Conservation (phyloP, 2,113 vertebrate species). For the Charadrius vociferus region DNA sequence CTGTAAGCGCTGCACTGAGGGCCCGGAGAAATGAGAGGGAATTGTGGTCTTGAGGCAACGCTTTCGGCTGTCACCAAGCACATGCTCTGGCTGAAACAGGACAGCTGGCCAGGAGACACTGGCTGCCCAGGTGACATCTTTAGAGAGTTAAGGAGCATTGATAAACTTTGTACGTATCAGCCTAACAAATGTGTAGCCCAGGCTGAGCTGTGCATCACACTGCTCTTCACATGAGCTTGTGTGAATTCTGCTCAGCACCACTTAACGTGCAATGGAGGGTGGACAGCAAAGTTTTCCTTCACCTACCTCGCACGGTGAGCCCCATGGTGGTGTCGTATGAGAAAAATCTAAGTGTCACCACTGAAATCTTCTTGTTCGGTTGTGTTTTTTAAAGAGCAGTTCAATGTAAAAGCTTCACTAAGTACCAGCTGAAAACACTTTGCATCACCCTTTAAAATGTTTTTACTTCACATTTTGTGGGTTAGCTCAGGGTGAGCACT, state of each 20-base stretch:
- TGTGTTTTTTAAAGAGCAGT: not conserved
- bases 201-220: not conserved
- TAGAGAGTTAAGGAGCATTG: not conserved
- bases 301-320: accelerated
- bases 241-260: not conserved
- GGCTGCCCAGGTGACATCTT: not conserved
- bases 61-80: not conserved
- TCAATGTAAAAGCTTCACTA: not conserved
- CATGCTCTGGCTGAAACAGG: not conserved
- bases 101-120: not conserved
- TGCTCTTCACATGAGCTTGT: not conserved
- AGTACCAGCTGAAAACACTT: conserved; percentile 1
- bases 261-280: accelerated
- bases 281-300: not conserved
- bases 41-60: not conserved
- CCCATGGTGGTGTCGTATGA: not conserved
- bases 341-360: not conserved
- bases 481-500: not conserved
- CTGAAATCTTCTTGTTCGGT: not conserved
- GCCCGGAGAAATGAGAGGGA: not conserved
- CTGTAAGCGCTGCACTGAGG: not conserved
- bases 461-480: not conserved
- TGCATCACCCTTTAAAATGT: not conserved
- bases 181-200: not conserved
- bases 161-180: not conserved